These are phyloP conservation scores for Scaptodrosophila latifasciaeformis DNA, from an alignment of 2,888 invertebrate genomes.

Conservation along the genomic window DNA sequence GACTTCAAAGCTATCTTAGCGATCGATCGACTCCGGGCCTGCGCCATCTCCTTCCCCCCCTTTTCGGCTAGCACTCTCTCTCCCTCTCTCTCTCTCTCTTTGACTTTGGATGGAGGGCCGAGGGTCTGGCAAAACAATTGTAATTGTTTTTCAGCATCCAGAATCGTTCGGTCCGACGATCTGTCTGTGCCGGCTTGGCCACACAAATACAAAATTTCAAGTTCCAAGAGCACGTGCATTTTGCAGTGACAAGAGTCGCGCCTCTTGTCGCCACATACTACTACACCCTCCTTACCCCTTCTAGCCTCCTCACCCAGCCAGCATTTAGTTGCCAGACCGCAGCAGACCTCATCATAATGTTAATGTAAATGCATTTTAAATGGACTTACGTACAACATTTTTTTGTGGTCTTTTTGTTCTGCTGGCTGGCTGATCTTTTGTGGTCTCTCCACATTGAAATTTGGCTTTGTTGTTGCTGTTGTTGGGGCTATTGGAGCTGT, in stretches of 20 bases:
- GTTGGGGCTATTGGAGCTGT: slow-evolving; percentile 31
- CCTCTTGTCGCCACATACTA: too few species aligned
- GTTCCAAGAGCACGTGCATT: too few species aligned
- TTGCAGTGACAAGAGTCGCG: background rate
- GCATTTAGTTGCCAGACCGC: too few species aligned
- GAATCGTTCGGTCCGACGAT: slow-evolving; percentile 8
- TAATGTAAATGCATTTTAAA: slow-evolving; percentile 74
- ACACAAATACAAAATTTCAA: background rate
- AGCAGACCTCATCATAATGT: slow-evolving; percentile 72
- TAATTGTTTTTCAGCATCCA: slow-evolving; percentile 23
- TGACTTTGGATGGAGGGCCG: too few species aligned
- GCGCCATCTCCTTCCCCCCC: too few species aligned
- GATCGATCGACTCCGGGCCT: slow-evolving; percentile 60
- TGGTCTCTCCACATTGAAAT: slow-evolving; percentile 13
- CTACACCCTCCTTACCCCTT: too few species aligned
- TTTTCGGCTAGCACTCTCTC: too few species aligned
- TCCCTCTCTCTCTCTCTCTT: too few species aligned
- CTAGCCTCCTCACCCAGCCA: too few species aligned
- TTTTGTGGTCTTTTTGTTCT: slow-evolving; percentile 27
- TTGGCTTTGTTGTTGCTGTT: slow-evolving; percentile 32
- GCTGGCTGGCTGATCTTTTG: slow-evolving; percentile 11
- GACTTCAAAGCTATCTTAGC: slow-evolving; percentile 73
- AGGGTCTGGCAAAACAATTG: slow-evolving; percentile 32
- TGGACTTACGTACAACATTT: slow-evolving; percentile 70
- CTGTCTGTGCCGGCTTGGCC: slow-evolving; percentile 19